Conservation (phyloP, 2,888 invertebrate genomes). For the Temnothorax unifasciatus region DNA sequence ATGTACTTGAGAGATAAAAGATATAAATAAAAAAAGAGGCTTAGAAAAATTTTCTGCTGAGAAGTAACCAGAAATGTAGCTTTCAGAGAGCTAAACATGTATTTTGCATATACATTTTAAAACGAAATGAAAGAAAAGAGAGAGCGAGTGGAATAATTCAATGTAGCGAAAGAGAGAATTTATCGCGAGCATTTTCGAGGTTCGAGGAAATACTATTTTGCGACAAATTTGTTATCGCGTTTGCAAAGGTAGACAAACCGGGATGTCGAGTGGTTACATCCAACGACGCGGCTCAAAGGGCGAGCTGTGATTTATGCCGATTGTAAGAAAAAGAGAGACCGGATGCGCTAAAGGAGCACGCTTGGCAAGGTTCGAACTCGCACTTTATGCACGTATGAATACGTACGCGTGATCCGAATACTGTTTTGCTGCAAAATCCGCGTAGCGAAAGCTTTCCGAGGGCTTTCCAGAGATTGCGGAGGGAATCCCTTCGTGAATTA, state of each 20-base stretch:
- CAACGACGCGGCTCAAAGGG: constrained; percentile 30
- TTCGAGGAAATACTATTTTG: constrained; percentile 17
- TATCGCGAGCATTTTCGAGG: constrained; percentile 7
- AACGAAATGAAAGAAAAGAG: not conserved
- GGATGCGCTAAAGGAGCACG: constrained; percentile 38
- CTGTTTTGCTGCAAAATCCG: constrained; percentile 25
- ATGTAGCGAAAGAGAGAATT: constrained; percentile 21
- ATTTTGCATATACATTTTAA: constrained; percentile 17
- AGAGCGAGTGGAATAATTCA: not conserved
- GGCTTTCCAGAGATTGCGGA: constrained; percentile 67
- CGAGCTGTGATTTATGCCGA: constrained; percentile 32
- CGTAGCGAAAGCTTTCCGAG: constrained; percentile 26
- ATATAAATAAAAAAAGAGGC: not conserved
- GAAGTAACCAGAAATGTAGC: not conserved
- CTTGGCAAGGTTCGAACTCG: constrained; percentile 68
- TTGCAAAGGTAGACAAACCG: constrained; percentile 23
- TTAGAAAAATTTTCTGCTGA: not conserved
- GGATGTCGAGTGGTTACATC: not conserved
- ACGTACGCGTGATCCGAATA: constrained; percentile 79
- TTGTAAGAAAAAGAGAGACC: constrained; percentile 37
- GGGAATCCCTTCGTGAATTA: constrained; percentile 70
- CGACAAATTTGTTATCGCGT: constrained; percentile 38
- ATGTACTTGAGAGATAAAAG: not conserved
- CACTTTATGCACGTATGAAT: constrained; percentile 82
- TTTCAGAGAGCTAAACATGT: not conserved